These are phyloP conservation scores for Narcine bancroftii DNA, from an alignment of 2,113 vertebrate genomes.

Conservation along the genomic window DNA sequence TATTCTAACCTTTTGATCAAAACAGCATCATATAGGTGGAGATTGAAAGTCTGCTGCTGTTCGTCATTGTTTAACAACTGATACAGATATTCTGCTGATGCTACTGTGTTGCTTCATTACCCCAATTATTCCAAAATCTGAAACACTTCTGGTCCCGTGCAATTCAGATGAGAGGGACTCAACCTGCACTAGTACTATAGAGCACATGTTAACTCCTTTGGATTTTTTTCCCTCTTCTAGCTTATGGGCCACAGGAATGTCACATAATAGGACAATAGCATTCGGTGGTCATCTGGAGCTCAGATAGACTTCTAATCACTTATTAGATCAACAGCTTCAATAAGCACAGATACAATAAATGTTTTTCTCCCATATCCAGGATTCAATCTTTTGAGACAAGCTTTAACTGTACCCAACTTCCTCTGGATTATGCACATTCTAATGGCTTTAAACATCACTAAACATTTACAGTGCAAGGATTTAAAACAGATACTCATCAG, in stretches of 20 bases:
- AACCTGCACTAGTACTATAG: too few relatives aligned
- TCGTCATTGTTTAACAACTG: too few relatives aligned
- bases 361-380: conserved; percentile 13
- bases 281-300: conserved; percentile 31
- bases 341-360: conserved; percentile 14
- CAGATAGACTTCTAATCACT: conserved; percentile 7
- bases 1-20: too few relatives aligned
- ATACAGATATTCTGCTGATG: too few relatives aligned
- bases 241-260: conserved; percentile 45
- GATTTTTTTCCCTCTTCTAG: background rate
- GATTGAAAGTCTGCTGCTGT: too few relatives aligned
- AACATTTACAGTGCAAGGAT: conserved; percentile 24
- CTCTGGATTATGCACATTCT: conserved; percentile 7
- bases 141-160: too few relatives aligned
- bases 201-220: background rate
- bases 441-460: background rate
- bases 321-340: conserved; percentile 28
- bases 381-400: conserved; percentile 51
- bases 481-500: background rate
- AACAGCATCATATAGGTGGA: too few relatives aligned
- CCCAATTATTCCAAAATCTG: too few relatives aligned
- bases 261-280: conserved; percentile 20
- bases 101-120: too few relatives aligned
- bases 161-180: too few relatives aligned
- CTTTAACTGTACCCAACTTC: conserved; percentile 57